A percentile compares a stretch with the other conserved stretches of the same genome.
These are phyloP conservation scores for Psittacula cyanocephala DNA, from an alignment of 2,113 vertebrate genomes.

Conservation along the genomic window DNA sequence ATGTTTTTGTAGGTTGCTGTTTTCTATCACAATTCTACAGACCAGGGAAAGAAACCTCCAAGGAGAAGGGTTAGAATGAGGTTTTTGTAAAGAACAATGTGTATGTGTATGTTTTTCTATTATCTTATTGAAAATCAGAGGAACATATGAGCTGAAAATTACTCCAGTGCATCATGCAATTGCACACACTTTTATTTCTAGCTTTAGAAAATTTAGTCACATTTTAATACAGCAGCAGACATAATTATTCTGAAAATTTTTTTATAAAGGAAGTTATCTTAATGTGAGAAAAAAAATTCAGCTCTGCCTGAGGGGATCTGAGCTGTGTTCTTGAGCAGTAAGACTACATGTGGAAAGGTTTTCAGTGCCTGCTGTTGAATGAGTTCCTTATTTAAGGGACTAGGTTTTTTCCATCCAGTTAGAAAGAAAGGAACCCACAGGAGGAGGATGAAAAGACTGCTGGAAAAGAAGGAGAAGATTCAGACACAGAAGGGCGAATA, in stretches of 20 bases:
- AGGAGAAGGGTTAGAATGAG: background rate
- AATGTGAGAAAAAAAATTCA: background rate
- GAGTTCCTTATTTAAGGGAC: background rate
- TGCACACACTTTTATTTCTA: background rate
- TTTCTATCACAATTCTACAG: background rate
- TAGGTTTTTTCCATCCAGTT: background rate
- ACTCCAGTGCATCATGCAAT: background rate
- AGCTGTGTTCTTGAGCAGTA: background rate
- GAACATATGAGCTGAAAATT: background rate
- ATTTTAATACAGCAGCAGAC: background rate
- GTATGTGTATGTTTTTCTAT: background rate
- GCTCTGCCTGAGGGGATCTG: background rate
- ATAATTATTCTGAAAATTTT: background rate
- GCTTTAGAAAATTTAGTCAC: background rate
- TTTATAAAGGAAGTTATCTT: background rate
- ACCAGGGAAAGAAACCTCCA: background rate
- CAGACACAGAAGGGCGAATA: background rate
- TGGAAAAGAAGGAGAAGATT: fast-evolving
- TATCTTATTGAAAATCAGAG: background rate
- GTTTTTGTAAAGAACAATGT: background rate
- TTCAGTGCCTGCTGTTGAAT: background rate
- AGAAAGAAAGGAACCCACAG: background rate
- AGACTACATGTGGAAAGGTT: background rate
- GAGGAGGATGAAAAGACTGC: background rate
- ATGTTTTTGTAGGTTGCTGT: background rate